Evolutionary conservation across 2,888 invertebrate species (phyloP).

Genomic region (Calephelis perditalis): DNA sequence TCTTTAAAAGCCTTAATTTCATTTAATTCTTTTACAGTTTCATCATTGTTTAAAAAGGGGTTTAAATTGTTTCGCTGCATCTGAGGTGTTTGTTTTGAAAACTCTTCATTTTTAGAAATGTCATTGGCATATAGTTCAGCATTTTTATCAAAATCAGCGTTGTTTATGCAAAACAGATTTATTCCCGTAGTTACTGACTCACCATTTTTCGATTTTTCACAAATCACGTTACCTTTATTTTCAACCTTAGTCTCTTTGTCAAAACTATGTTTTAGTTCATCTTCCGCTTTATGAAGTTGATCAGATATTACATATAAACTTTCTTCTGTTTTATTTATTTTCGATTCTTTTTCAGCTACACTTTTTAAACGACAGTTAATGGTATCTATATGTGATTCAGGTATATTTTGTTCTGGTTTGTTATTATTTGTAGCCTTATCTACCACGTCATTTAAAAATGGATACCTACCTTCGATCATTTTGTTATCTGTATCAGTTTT

Average conservation of each 20-base stretch:
- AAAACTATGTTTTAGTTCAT: slow-evolving; percentile 65
- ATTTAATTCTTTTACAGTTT: slow-evolving; percentile 61
- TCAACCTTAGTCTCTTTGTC: slow-evolving; percentile 48
- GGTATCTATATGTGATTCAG: slow-evolving; percentile 28
- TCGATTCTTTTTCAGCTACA: slow-evolving; percentile 36
- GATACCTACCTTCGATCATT: slow-evolving; percentile 68
- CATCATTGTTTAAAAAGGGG: slow-evolving; percentile 58
- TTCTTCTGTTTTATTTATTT: slow-evolving; percentile 68
- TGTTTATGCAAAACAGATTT: neutral
- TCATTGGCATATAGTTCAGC: slow-evolving; percentile 46
- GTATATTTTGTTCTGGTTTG: slow-evolving; percentile 40
- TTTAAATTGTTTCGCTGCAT: slow-evolving; percentile 53
- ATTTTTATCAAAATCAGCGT: slow-evolving; percentile 20
- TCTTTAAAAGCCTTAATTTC: slow-evolving; percentile 72
- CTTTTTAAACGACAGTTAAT: neutral
- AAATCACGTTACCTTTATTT: neutral
- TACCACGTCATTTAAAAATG: slow-evolving; percentile 69
- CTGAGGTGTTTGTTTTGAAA: slow-evolving; percentile 29
- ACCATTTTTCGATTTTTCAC: neutral
- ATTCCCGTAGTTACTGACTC: neutral
- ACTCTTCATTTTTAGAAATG: slow-evolving; percentile 44
- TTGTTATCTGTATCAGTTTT: slow-evolving; percentile 65
- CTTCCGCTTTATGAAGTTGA: slow-evolving; percentile 69
- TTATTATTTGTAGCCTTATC: slow-evolving; percentile 45
- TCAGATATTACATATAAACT: slow-evolving; percentile 70